phyloP scores from a whole-genome alignment of 2,888 invertebrate genomes.

The Drosophila nr. fundita region DNA sequence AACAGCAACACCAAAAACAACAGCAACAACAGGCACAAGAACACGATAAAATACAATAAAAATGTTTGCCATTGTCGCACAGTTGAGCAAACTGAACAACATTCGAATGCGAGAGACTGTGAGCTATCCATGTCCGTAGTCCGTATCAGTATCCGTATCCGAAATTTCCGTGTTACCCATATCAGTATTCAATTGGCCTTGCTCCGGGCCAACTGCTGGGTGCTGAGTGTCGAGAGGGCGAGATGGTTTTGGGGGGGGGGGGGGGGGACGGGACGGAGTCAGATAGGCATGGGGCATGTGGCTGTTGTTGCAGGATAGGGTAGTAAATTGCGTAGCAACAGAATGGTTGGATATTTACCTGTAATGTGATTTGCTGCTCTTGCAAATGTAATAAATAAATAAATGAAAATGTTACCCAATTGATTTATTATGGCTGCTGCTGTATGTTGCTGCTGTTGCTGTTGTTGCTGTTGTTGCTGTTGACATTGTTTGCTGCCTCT shows the following conservation, averaged over 20 bases:
- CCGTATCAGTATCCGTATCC: constrained; percentile 42
- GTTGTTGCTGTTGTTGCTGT: neutral
- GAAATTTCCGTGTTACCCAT: constrained; percentile 40
- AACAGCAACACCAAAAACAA: constrained; percentile 20
- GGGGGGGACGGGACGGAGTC: no score
- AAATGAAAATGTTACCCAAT: constrained; percentile 72
- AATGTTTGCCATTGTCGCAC: constrained; percentile 68
- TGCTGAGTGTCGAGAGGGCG: neutral
- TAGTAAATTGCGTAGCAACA: constrained; percentile 5
- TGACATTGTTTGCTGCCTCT: neutral
- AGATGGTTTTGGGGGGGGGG: neutral
- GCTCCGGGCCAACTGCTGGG: neutral
- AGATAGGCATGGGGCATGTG: neutral
- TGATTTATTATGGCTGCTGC: constrained; percentile 56
- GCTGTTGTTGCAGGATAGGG: neutral
- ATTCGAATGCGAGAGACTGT: constrained; percentile 6
- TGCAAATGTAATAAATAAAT: constrained; percentile 66
- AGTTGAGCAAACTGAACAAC: constrained; percentile 31
- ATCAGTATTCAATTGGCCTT: constrained; percentile 54
- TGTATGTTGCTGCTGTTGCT: neutral
- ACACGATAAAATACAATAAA: constrained; percentile 61
- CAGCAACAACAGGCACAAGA: constrained; percentile 16
- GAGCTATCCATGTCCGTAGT: constrained; percentile 26
- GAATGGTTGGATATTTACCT: constrained; percentile 27
- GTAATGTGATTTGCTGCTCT: constrained; percentile 52